Evolutionary conservation across 1,140 invertebrate genomes (phyloP), one percentile per base, ranked within the genome.

Genomic region (Harlomillsia oculata): DNA sequence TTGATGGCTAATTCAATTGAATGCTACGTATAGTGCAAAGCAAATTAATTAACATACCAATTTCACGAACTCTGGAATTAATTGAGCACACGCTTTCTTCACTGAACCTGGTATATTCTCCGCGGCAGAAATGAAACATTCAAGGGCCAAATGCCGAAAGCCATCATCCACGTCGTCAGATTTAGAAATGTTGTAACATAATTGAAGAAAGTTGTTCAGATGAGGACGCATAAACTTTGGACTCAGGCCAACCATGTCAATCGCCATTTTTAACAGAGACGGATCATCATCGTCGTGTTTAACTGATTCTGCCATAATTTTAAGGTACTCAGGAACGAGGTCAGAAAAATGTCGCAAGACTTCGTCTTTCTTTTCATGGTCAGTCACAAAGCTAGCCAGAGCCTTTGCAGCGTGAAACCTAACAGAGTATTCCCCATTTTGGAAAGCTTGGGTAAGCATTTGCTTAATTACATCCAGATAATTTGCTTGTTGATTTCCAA

Each of bases 21-120:
- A n/a, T n/a, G n/a, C n/a, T n/a, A n/a, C n/a, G n/a, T n/a, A n/a
- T n/a, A n/a, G n/a, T n/a, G 32, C n/a, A 34, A 34, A 34, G n/a
- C 32, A 9, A 34, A 8, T 9, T 9, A 23, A 43, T 3, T 5
- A 6, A 21, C 14, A 30, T 39, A 67, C 59, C 53, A 62, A 16
- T 49, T 65, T 51, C 1, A 64, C 59, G 16, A 54, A 53, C 20
- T 18, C 71, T 30, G 80, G 76, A 51, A 97, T 81, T 61, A 90
- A 90, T 68, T 85, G 85, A 3, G 77, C 83, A 13, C 83, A 74
- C 65, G 85, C 80, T 73, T 97, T 98, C 16, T 94, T 81, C 14
- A 99, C 83, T 86, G 96, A 96, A 2, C 89, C 87, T 14, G 96
- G 85, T 1, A 92, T 91, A 34, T 87, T 89, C 77, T 99, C 97